Evolutionary conservation across 2,113 vertebrate species (phyloP).

Genomic region (Ciconia stormi): DNA sequence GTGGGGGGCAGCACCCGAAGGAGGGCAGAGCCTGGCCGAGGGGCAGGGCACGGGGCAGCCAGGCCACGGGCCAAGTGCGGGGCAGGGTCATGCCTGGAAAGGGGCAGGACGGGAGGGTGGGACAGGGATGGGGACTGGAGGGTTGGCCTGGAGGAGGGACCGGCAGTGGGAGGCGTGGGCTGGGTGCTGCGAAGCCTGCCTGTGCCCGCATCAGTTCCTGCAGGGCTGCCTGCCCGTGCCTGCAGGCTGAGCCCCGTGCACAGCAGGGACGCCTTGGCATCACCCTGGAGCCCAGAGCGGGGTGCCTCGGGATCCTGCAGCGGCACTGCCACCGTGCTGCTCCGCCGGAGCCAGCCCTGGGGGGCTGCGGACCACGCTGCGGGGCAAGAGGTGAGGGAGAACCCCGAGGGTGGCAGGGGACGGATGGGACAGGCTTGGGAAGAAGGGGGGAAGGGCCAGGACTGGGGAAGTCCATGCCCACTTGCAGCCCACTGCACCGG

Average conservation of each 20-base stretch:
- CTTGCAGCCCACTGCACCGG: not conserved
- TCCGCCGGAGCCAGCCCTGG: not conserved
- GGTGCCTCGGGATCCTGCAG: not conserved
- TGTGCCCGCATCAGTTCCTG: not conserved
- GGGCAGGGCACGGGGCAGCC: not conserved
- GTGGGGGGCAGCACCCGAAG: not conserved
- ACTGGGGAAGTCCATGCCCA: rapidly evolving
- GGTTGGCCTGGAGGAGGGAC: conserved; percentile 55
- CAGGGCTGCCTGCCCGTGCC: not conserved
- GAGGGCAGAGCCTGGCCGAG: not conserved
- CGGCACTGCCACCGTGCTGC: not conserved
- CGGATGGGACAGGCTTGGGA: not conserved
- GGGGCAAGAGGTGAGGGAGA: not conserved
- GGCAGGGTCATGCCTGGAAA: not conserved
- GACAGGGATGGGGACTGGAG: not conserved
- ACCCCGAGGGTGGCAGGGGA: not conserved
- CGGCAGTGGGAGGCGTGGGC: not conserved
- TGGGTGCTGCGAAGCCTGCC: not conserved
- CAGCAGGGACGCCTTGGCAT: not conserved
- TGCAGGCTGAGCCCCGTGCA: not conserved
- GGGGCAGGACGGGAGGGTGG: not conserved
- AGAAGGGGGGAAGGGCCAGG: not conserved
- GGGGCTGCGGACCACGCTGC: not conserved
- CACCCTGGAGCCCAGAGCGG: not conserved
- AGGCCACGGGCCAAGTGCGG: not conserved